These are phyloP conservation scores for Marisa cornuarietis DNA, from an alignment of 1,140 invertebrate species.

Conservation along the genomic window DNA sequence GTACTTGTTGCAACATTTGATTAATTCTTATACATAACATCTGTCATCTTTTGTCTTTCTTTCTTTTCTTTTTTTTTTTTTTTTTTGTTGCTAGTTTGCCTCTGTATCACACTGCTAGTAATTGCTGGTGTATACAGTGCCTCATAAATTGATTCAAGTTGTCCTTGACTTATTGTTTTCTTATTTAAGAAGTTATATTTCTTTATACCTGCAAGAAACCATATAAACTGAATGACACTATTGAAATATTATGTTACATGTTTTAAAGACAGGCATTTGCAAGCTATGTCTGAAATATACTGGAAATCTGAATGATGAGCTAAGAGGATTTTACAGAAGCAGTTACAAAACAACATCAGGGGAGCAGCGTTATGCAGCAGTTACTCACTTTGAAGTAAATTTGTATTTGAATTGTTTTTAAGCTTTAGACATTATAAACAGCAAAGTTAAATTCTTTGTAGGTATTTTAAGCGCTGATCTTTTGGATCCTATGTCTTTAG, in stretches of 20 bases:
- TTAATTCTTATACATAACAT: too few species aligned
- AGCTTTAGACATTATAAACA: not conserved
- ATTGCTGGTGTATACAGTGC: not conserved
- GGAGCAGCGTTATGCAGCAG: constrained; percentile 82
- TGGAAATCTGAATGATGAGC: constrained; percentile 89
- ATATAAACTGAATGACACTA: not conserved
- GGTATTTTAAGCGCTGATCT: not conserved
- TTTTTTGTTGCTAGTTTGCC: too few species aligned
- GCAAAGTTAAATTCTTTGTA: not conserved
- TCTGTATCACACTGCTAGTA: too few species aligned
- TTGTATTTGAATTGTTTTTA: not conserved
- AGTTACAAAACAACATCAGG: constrained; percentile 78
- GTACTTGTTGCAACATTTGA: too few species aligned
- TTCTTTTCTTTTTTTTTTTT: too few species aligned
- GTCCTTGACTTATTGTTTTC: not conserved
- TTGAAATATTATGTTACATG: not conserved
- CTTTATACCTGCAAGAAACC: too few species aligned
- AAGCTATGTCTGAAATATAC: constrained; percentile 78
- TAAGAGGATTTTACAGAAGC: constrained; percentile 93
- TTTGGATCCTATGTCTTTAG: too few species aligned
- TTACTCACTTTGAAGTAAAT: constrained; percentile 83
- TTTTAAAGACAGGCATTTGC: constrained; percentile 70
- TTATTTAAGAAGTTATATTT: not conserved
- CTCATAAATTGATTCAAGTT: not conserved
- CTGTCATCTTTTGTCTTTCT: too few species aligned